A percentile compares a stretch with the other conserved stretches of the same genome.
These are phyloP conservation scores for Helogale parvula DNA, from an alignment of 2,113 vertebrate species.

Conservation along the genomic window DNA sequence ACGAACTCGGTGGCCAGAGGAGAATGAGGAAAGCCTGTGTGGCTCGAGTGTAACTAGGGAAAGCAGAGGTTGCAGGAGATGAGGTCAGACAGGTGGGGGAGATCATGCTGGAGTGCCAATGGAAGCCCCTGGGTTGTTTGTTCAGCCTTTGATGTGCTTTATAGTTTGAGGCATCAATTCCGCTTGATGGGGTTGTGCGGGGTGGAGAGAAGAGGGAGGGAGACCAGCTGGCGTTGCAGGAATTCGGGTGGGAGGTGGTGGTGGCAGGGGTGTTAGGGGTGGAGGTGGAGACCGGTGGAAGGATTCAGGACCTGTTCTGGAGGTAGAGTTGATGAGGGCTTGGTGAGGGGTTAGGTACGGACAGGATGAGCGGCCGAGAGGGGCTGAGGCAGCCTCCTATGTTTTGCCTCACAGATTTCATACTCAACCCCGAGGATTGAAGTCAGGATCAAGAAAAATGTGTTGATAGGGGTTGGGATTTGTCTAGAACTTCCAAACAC, in stretches of 20 bases:
- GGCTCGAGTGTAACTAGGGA: background rate
- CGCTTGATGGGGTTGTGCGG: background rate
- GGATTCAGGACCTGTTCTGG: background rate
- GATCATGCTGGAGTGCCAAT: background rate
- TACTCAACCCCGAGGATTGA: background rate
- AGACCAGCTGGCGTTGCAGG: background rate
- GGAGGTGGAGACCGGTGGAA: background rate
- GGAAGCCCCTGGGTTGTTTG: background rate
- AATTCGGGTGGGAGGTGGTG: background rate
- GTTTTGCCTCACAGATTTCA: background rate
- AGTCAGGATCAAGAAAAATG: background rate
- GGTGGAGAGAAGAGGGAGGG: background rate
- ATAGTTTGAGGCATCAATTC: background rate
- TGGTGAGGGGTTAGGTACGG: background rate
- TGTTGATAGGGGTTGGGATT: background rate
- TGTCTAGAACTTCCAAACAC: slow-evolving; percentile 13
- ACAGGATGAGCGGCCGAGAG: background rate
- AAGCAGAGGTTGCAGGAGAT: background rate
- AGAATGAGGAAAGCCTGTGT: background rate
- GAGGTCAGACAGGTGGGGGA: background rate
- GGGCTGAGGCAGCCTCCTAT: background rate
- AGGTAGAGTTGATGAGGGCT: background rate
- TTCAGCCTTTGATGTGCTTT: background rate
- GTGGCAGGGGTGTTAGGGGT: background rate
- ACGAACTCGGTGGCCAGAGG: background rate